These are phyloP conservation scores for Fistularia tabacaria DNA, from an alignment of 2,797 vertebrate species.

Conservation along the genomic window DNA sequence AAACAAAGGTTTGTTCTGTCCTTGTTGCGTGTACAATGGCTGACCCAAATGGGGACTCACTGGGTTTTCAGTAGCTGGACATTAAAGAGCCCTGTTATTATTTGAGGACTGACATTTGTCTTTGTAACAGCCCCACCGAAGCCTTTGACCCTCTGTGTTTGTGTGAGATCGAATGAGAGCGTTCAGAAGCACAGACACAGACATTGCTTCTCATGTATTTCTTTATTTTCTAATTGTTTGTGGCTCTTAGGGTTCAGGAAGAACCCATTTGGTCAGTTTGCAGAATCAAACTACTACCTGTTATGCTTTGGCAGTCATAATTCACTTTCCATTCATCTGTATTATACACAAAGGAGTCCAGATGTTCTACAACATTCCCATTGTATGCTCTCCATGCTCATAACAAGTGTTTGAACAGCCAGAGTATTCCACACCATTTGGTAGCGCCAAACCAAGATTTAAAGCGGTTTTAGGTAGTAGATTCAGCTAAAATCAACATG, in stretches of 20 bases:
- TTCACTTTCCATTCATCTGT: no score
- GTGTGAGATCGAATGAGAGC: conserved; percentile 20
- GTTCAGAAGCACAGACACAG: no score
- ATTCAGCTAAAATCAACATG: no score
- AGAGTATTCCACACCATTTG: no score
- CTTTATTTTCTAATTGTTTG: conserved; percentile 43
- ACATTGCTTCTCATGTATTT: conserved; percentile 31
- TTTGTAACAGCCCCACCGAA: conserved; percentile 47
- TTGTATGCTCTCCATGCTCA: background rate
- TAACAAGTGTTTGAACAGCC: no score
- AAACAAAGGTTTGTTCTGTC: conserved; percentile 25
- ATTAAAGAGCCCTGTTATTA: conserved; percentile 27
- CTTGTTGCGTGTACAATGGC: conserved; percentile 19
- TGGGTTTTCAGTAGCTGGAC: conserved; percentile 16
- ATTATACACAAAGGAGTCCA: conserved; percentile 22
- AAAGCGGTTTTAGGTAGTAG: no score
- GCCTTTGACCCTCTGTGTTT: conserved; percentile 42
- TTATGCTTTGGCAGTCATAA: conserved; percentile 16
- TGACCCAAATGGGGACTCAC: conserved; percentile 40
- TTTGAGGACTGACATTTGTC: conserved; percentile 43
- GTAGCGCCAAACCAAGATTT: no score
- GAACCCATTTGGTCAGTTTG: conserved; percentile 44
- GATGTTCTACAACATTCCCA: conserved; percentile 41
- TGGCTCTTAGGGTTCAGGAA: conserved; percentile 43
- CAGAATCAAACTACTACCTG: conserved; percentile 16